Conservation (phyloP, 92 coral and sea anemone species). For the Parazoanthus atlanticus region DNA sequence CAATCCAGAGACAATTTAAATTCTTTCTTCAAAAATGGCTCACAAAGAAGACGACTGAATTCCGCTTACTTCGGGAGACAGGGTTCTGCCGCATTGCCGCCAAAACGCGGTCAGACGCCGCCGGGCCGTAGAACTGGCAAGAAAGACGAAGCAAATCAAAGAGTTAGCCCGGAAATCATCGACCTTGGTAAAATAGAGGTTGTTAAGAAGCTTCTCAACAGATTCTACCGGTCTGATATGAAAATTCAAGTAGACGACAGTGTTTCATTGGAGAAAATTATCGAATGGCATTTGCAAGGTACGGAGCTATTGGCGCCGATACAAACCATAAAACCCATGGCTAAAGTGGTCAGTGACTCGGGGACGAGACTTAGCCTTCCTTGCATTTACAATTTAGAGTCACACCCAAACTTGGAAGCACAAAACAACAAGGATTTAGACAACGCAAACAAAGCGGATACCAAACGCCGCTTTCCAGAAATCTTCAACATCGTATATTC, state of each 20-base stretch:
- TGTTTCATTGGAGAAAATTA: slow-evolving; percentile 16
- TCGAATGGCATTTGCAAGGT: slow-evolving; percentile 25
- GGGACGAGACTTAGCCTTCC: neutral
- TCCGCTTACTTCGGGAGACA: slow-evolving; percentile 15
- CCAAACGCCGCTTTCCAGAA: slow-evolving; percentile 2
- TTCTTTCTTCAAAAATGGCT: neutral
- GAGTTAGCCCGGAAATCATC: neutral
- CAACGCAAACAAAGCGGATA: neutral
- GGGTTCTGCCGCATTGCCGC: neutral
- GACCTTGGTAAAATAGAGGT: slow-evolving; percentile 6
- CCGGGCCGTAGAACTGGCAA: slow-evolving; percentile 8
- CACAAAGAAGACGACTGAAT: slow-evolving; percentile 10
- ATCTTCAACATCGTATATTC: slow-evolving; percentile 10
- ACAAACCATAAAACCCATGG: neutral
- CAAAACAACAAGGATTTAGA: neutral
- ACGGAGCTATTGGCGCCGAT: slow-evolving; percentile 10
- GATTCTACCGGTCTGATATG: slow-evolving; percentile 26
- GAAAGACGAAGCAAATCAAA: neutral
- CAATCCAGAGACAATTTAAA: neutral
- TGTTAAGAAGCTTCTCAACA: slow-evolving; percentile 12
- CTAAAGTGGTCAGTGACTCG: neutral
- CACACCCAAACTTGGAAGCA: neutral
- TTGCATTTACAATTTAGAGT: neutral
- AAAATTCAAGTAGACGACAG: slow-evolving; percentile 3
- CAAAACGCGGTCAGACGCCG: slow-evolving; percentile 11